Conservation (phyloP, 2,797 vertebrate genomes). For the Poeciliopsis infans region DNA sequence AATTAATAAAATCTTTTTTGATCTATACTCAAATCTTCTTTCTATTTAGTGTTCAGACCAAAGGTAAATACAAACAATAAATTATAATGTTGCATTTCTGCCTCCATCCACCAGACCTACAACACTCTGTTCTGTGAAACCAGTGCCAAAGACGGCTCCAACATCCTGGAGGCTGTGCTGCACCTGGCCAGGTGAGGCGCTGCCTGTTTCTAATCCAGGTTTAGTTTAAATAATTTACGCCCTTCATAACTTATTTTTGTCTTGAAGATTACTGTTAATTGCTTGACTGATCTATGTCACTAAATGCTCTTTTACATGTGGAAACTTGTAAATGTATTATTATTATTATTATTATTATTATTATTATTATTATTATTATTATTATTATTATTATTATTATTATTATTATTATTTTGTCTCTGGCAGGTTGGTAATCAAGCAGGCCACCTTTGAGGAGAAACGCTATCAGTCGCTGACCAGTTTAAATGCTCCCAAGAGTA, state of each 20-base stretch:
- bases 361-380: neutral
- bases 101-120: slow-evolving; percentile 72
- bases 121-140: slow-evolving; percentile 79
- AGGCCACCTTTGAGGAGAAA: slow-evolving; percentile 75
- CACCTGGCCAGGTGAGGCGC: slow-evolving; percentile 92
- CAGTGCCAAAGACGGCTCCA: slow-evolving; percentile 92
- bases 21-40: neutral
- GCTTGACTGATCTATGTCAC: neutral
- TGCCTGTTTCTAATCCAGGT: neutral
- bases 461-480: slow-evolving; percentile 78
- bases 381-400: neutral
- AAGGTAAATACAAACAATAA: neutral
- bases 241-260: neutral
- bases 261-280: neutral
- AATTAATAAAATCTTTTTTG: neutral
- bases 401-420: neutral
- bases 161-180: slow-evolving; percentile 93
- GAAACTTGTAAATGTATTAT: too few relatives aligned
- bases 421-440: slow-evolving; percentile 88
- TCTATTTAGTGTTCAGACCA: neutral
- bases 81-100: neutral
- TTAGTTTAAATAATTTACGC: neutral
- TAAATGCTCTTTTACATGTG: neutral
- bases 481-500: slow-evolving; percentile 82
- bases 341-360: neutral